phyloP scores from a whole-genome alignment of 2,797 vertebrate genomes.

The Amphiprion clarkii region DNA sequence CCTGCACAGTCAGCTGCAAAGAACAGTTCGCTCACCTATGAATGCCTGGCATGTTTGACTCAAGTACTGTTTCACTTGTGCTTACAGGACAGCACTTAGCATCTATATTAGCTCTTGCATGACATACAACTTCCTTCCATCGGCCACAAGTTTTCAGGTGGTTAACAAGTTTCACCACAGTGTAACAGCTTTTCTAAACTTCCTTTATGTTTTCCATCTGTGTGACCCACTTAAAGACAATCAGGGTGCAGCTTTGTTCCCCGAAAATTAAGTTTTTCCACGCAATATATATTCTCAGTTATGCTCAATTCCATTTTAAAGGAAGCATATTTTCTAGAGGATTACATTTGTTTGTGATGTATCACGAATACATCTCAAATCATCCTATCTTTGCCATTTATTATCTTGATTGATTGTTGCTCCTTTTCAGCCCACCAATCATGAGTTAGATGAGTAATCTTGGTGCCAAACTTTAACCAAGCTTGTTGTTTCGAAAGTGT shows the following conservation, averaged over 20 bases:
- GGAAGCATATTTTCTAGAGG: no score
- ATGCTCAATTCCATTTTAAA: no score
- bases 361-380: no score
- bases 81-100: slow-evolving; percentile 11
- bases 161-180: slow-evolving; percentile 27
- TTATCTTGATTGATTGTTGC: no score
- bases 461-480: no score
- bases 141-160: slow-evolving; percentile 30
- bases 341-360: no score
- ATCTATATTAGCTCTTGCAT: slow-evolving; percentile 3
- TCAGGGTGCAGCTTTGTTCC: not conserved
- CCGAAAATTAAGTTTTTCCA: no score
- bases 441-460: no score
- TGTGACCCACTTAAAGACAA: slow-evolving; percentile 34
- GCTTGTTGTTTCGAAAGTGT: no score
- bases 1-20: not conserved
- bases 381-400: no score
- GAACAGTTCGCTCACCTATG: slow-evolving; percentile 12
- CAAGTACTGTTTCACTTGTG: slow-evolving; percentile 9
- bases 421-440: no score
- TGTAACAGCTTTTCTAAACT: not conserved
- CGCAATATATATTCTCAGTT: no score
- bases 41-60: slow-evolving; percentile 16
- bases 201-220: slow-evolving; percentile 6
- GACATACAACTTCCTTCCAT: slow-evolving; percentile 25